phyloP scores from a whole-genome alignment of 37 sponge, comb jelly and placozoan species.

The Cladorhizidae sp. region DNA sequence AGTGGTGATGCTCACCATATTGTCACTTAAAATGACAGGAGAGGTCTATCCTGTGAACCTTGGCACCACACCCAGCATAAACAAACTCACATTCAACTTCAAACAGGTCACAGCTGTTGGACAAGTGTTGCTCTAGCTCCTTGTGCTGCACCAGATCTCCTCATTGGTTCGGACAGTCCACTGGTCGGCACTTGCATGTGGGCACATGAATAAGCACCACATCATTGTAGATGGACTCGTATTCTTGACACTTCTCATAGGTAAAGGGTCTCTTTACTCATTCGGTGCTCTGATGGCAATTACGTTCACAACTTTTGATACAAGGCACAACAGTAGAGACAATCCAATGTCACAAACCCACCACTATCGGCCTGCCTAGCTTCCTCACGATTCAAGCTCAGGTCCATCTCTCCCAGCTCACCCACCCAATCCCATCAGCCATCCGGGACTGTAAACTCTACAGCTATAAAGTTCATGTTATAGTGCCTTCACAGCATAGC shows the following conservation, averaged over 20 bases:
- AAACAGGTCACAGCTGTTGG: conserved; percentile 10
- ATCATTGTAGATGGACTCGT: conserved; percentile 14
- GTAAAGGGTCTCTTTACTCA: conserved; percentile 16
- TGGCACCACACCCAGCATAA: conserved; percentile 27
- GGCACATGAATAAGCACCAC: conserved; percentile 13
- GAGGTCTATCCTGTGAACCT: conserved; percentile 19
- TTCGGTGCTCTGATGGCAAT: not conserved
- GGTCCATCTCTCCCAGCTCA: conserved; percentile 25
- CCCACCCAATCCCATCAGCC: conserved; percentile 40
- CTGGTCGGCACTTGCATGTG: conserved; percentile 8
- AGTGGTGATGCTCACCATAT: not conserved
- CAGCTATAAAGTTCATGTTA: conserved; percentile 9
- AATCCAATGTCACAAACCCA: conserved; percentile 8
- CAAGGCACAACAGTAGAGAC: conserved; percentile 3
- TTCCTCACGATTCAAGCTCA: not conserved
- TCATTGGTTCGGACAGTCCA: conserved; percentile 42
- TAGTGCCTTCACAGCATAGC: conserved; percentile 9
- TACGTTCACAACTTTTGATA: conserved; percentile 6
- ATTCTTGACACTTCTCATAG: conserved; percentile 29
- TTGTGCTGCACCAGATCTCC: conserved; percentile 7
- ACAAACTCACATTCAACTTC: conserved; percentile 17
- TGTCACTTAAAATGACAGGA: not conserved
- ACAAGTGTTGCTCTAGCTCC: conserved; percentile 5
- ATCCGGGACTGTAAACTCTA: not conserved
- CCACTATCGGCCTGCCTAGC: not conserved